Base-by-base conservation (phyloP, 1,140 invertebrate genomes). In the Ctenoplectra terminalis region DNA sequence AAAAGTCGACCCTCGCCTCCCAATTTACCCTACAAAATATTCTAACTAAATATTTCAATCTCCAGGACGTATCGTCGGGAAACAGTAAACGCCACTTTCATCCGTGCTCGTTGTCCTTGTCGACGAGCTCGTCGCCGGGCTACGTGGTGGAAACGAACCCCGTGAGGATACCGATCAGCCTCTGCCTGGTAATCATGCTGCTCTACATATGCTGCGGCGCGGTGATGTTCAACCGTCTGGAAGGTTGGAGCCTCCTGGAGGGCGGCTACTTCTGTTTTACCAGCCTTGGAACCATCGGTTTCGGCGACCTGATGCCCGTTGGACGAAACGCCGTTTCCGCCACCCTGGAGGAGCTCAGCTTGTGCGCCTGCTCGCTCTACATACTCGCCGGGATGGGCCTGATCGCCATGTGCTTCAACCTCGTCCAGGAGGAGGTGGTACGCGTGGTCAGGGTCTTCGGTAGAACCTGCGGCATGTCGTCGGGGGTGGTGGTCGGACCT, bases 371-470 rank as follows among this genome's bases (percentile, higher is more conserved):
- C 79, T 96, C 97, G 29, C 94, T 98, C 37, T 99, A 99, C 92
- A 97, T 99, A 63, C 94, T 99, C 40, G 96, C 99, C 58, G 99
- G 99, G 26, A 97, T 99, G 95, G 98, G 98, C 8, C 95, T 99
- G 71, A 96, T 99, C 79, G 98, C 98, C 26, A 99, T 99, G 97
- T 99, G 98, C 92, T 99, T 99, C 94, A 98, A 98, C 92, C 94
- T 99, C 61, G 97, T 99, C 81, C 98, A 99, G 93, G 98, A 99
- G 88, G 98, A 99, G 92, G 96, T 99, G 86, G 96, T 97, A 77
- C 91, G 95, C 75, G 94, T 96, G 88, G 92, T 96, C 89, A 94
- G 96, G 78, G 94, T 94, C 75, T 95, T 95, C 87, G 94, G 94
- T 87, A 91, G 92, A 90, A 92, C 91, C 81, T 92, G 92, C 88